Evolutionary conservation across 2,888 invertebrate genomes (phyloP), one percentile per base, ranked within the genome.

Genomic region (Petrophora chlorosata): DNA sequence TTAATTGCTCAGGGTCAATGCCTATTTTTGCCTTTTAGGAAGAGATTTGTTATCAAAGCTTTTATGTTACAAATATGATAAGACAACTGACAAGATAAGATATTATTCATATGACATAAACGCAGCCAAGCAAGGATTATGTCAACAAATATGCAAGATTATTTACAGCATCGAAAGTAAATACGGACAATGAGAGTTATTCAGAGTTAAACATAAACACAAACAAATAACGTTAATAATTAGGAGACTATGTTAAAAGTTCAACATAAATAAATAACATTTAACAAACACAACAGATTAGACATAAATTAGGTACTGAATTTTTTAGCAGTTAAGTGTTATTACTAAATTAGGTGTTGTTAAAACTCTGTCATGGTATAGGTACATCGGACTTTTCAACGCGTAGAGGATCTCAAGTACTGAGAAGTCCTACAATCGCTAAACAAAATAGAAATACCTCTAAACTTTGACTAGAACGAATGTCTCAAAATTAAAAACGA

Each of bases 81-180:
- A 45, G 34, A 38, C 44, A 34, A 41, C 28, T 36, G 51, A 50
- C 42, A 47, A 22, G 50, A 52, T 59, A 46, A 55, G 53, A 55
- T 46, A 34, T 50, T 45, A 22, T 49, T 34, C 33, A 49, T 52
- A 56, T 47, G 47, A 49, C 51, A 56, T 43, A 54, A 53, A 57
- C 55, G 51, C 60, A 56, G 50, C 54, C 40, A 35, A 57, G 57
- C 55, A 33, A 48, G 55, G 48, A 47, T 42, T 49, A 44, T 51
- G 17, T 48, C 48, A 51, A 42, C 19, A 36, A 12, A 43, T 48
- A 47, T 55, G 55, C 60, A 50, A 60, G 53, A 45, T 57, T 57
- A 60, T 51, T 53, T 41, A 52, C 46, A 52, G 52, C 47, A 32
- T 41, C 13, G 10, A 22, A 14, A 15, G 4, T n/a, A n/a, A n/a